phyloP scores from a whole-genome alignment of 1,140 invertebrate genomes.

The Mya arenaria region DNA sequence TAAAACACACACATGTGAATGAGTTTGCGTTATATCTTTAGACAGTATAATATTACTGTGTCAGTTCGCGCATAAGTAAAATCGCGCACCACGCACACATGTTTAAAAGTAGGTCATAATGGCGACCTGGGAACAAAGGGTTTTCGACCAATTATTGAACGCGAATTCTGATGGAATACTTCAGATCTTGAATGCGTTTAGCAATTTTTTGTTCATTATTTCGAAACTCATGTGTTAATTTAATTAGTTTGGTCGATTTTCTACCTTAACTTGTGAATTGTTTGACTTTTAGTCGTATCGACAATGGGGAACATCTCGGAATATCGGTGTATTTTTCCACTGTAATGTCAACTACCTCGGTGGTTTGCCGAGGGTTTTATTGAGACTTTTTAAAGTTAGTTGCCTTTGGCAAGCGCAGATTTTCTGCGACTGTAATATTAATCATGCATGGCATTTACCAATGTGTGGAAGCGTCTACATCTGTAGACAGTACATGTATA shows the following conservation, averaged over 20 bases:
- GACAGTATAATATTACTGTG: not conserved
- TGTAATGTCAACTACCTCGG: no score
- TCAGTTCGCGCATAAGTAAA: not conserved
- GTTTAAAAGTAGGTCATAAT: not conserved
- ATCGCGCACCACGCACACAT: not conserved
- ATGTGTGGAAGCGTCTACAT: no score
- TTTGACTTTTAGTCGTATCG: not conserved
- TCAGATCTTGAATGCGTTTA: not conserved
- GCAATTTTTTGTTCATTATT: not conserved
- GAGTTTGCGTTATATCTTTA: not conserved
- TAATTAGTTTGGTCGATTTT: not conserved
- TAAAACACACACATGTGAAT: not conserved
- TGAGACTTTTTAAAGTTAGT: not conserved
- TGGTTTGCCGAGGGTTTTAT: no score
- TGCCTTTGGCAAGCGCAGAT: not conserved
- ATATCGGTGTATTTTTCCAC: not conserved
- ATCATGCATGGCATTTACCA: no score
- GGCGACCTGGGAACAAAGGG: no score
- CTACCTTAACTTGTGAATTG: not conserved
- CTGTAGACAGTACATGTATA: no score
- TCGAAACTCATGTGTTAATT: not conserved
- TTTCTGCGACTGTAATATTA: no score
- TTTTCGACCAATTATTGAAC: not conserved
- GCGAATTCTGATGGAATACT: not conserved
- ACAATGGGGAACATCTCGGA: not conserved